Evolutionary conservation across 2,888 invertebrate genomes (phyloP).

Genomic region (Hipparchia semele): DNA sequence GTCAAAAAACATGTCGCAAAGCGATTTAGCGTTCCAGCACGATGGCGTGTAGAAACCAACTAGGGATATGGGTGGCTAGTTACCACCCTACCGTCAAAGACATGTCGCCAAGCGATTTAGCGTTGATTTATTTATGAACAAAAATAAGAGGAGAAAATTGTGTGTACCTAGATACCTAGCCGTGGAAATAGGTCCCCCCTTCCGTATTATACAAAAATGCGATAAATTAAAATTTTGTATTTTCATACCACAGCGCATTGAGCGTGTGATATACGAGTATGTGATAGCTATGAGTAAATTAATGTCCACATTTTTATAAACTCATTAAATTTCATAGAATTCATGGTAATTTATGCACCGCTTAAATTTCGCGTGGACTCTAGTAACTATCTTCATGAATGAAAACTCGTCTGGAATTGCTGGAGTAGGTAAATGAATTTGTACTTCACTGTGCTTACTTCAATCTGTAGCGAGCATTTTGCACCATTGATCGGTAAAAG

Average conservation of each 20-base stretch:
- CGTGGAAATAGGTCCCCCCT: no score
- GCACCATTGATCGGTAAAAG: no score
- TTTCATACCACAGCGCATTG: neutral
- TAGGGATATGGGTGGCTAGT: no score
- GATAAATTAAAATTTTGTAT: neutral
- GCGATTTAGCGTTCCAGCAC: no score
- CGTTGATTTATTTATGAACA: no score
- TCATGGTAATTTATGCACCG: constrained; percentile 8
- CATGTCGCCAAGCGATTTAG: no score
- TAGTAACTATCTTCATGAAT: constrained; percentile 11
- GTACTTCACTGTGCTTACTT: no score
- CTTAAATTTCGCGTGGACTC: constrained; percentile 6
- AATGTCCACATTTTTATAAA: neutral
- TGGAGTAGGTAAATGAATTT: neutral
- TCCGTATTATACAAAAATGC: neutral
- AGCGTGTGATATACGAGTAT: no score
- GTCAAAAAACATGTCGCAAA: no score
- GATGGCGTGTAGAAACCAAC: no score
- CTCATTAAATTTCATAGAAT: constrained; percentile 14
- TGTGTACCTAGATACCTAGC: neutral
- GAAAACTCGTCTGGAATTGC: constrained; percentile 7
- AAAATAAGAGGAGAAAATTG: neutral
- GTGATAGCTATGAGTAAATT: neutral
- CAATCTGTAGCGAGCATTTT: no score
- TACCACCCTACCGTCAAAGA: no score